These are phyloP conservation scores for Hassar affinis DNA, from an alignment of 2,113 vertebrate species.

Conservation along the genomic window DNA sequence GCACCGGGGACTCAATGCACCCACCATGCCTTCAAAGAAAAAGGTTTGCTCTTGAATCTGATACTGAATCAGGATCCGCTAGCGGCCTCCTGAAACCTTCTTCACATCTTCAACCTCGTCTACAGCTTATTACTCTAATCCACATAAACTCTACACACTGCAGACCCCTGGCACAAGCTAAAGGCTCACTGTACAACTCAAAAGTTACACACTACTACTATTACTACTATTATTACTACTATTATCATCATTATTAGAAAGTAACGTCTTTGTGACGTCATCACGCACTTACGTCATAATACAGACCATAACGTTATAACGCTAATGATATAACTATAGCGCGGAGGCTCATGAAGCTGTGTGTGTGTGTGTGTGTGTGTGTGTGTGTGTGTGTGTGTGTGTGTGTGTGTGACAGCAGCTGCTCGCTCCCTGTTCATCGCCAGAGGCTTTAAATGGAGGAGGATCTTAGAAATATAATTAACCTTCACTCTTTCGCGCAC, in stretches of 20 bases:
- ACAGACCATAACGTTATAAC: not conserved
- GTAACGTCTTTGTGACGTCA: not conserved
- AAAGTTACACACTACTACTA: no score
- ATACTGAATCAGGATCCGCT: no score
- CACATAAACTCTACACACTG: not conserved
- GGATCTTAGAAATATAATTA: constrained; percentile 93
- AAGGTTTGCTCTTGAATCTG: no score
- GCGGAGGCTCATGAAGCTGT: not conserved
- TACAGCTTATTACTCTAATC: no score
- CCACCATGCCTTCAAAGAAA: no score
- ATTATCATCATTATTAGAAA: constrained; percentile 5
- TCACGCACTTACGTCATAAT: not conserved
- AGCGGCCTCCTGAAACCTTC: no score
- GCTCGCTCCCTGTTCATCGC: constrained; percentile 1
- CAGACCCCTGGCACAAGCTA: no score
- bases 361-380: not conserved
- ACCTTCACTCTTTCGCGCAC: constrained; percentile 85
- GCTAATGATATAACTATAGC: not conserved
- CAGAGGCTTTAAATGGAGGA: constrained; percentile 76
- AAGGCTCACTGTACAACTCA: no score
- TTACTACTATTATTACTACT: not conserved
- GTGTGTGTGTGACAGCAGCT: constrained; percentile 12
- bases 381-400: not conserved
- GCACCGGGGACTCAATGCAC: no score
- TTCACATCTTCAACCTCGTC: no score